phyloP scores from a whole-genome alignment of 2,113 vertebrate species.

The Aspidoscelis tigris region DNA sequence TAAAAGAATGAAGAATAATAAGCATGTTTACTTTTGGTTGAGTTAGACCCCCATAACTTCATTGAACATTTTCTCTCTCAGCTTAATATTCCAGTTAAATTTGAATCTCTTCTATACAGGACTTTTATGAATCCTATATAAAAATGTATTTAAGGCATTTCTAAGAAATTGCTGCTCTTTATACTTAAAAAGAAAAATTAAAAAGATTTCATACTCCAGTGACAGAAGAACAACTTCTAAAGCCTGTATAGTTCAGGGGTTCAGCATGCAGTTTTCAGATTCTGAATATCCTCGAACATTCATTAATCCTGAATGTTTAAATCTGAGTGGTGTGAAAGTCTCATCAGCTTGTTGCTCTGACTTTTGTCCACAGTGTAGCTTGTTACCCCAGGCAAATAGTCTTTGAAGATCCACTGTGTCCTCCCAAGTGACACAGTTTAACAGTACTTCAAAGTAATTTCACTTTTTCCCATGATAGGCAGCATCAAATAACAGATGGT shows the following conservation, averaged over 20 bases:
- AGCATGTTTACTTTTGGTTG: not conserved
- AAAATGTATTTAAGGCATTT: not conserved
- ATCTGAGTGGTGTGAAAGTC: not conserved
- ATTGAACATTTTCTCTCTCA: not conserved
- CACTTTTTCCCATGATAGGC: slow-evolving; percentile 12
- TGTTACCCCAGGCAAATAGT: slow-evolving; percentile 3
- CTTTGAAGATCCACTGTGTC: not conserved
- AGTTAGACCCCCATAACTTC: not conserved
- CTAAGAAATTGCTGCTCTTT: not conserved
- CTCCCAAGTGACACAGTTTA: not conserved
- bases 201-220: not conserved
- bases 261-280: slow-evolving; percentile 24
- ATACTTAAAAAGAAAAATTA: not conserved
- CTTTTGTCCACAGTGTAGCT: not conserved
- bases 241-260: not conserved
- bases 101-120: not conserved
- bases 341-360: slow-evolving; percentile 24
- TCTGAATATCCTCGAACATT: slow-evolving; percentile 28
- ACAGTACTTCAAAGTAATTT: slow-evolving; percentile 26
- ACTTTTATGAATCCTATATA: not conserved
- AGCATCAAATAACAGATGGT: not conserved
- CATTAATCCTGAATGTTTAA: slow-evolving; percentile 1
- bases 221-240: not conserved
- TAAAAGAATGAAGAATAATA: no score
- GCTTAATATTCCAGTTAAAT: not conserved